Evolutionary conservation across 2,888 invertebrate genomes (phyloP).

Genomic region (Drosophila parthenogenetica): DNA sequence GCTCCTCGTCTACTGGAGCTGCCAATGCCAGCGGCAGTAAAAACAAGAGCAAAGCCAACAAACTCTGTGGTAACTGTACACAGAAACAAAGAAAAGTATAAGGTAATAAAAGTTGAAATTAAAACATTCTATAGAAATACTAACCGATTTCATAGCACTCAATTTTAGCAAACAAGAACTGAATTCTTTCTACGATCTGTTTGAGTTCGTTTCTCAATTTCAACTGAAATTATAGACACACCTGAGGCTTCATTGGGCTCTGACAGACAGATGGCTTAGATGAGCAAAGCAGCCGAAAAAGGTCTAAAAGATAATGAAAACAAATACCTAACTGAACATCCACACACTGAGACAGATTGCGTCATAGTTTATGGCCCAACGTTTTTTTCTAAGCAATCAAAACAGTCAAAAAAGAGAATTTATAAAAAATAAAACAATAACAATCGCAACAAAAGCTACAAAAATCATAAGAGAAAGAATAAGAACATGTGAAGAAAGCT

Average conservation of each 20-base stretch:
- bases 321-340: slow-evolving; percentile 62
- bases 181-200: slow-evolving; percentile 38
- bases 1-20: slow-evolving; percentile 40
- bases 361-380: slow-evolving; percentile 76
- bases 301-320: slow-evolving; percentile 69
- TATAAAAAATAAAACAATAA: slow-evolving; percentile 3
- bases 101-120: not conserved
- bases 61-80: slow-evolving; percentile 46
- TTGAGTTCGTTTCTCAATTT: slow-evolving; percentile 44
- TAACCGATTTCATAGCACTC: slow-evolving; percentile 50
- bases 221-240: slow-evolving; percentile 45
- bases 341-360: slow-evolving; percentile 58
- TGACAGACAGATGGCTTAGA: slow-evolving; percentile 40
- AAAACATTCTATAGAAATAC: slow-evolving; percentile 11
- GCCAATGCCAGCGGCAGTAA: slow-evolving; percentile 31
- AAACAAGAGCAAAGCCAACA: slow-evolving; percentile 24
- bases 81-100: not conserved
- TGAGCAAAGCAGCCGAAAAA: slow-evolving; percentile 73
- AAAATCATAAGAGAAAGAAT: slow-evolving; percentile 9
- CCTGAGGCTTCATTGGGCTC: slow-evolving; percentile 25
- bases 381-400: slow-evolving; percentile 53
- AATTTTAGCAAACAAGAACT: not conserved
- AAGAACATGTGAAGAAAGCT: slow-evolving; percentile 35
- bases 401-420: slow-evolving; percentile 7
- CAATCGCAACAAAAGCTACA: not conserved